Percentiles rank a stretch among this genome's conserved stretches.
Conservation (phyloP, 2,113 vertebrate species). For the Anarrhichthys ocellatus region DNA sequence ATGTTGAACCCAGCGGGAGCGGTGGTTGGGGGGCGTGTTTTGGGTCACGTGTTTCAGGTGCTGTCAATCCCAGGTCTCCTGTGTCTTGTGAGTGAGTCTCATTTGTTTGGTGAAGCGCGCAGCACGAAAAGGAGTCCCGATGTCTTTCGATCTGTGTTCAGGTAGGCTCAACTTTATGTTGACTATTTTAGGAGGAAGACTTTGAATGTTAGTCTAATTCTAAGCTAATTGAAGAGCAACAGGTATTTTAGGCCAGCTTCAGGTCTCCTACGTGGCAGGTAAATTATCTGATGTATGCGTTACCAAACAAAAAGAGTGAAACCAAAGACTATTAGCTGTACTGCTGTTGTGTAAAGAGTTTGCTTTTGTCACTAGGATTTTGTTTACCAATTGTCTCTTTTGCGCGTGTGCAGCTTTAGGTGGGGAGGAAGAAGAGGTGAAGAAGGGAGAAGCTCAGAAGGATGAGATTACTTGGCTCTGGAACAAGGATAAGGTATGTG, state of each 20-base stretch:
- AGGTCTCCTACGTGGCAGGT: background rate
- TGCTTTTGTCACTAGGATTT: background rate
- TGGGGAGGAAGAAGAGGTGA: conserved; percentile 18
- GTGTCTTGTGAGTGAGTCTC: too few relatives aligned
- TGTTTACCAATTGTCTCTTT: background rate
- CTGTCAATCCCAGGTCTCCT: background rate
- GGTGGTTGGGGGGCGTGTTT: conserved; percentile 14
- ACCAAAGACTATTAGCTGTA: background rate
- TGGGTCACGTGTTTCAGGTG: conserved; percentile 35
- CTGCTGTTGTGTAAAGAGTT: background rate
- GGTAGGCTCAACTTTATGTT: conserved; percentile 28
- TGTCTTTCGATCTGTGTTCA: conserved; percentile 54
- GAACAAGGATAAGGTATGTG: conserved; percentile 47
- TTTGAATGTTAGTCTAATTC: background rate
- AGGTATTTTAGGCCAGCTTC: background rate
- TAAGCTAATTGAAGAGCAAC: background rate
- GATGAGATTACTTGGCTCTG: conserved; percentile 69
- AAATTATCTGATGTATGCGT: too few relatives aligned
- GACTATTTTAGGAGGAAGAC: background rate
- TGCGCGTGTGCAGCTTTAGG: conserved; percentile 53
- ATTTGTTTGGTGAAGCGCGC: background rate
- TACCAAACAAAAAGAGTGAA: background rate
- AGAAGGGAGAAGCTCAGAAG: conserved; percentile 56
- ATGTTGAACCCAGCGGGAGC: background rate
- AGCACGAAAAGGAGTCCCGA: background rate